Base-by-base conservation (phyloP, 2,797 vertebrate genomes). In the Tauraco hartlaubi region DNA sequence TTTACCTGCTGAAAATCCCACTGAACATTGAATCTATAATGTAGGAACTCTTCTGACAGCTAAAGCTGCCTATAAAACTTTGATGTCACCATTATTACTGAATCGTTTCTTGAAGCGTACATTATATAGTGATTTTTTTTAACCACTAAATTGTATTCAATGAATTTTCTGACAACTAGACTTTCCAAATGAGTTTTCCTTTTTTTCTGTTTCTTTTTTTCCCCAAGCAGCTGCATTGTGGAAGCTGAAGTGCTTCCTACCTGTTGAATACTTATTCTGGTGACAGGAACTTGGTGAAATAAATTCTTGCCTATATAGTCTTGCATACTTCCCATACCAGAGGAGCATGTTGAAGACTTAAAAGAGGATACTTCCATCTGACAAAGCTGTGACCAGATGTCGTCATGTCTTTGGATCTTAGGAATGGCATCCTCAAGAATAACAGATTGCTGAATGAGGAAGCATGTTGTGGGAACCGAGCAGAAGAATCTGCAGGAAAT, bases 61-160 rank as follows among this genome's bases (percentile, higher is more conserved):
- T 83, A 78, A 94, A 79, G 44, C 79, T 92, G 84, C 69, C 85
- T 71, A 84, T 97, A 96, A 98, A 98, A 92, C 19, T 85, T 97
- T 94, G 77, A 97, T 96, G 80, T 95, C 81, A 75, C 76, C 2
- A 0, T 97, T 96, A 95, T 91, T 83, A 85, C 44, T 48, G 72
- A 83, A 90, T 94, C 74, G 67, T 95, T 89, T 91, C 80, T 91
- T 85, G 41, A 91, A 93, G n/a, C 80, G 55, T 41, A 72, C 64
- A 16, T 90, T 97, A 92, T 94, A 73, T 64, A 86, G 92, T 82
- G 69, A 37, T 12, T 78, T 93, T 74, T 86, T 90, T 94, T 74
- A 95, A 95, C 44, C 61, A 75, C 61, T 83, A 75, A 48, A 59
- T 93, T 78, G 56, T n/a, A 46, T 56, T 92, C 31, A 61, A 31